Conservation (phyloP, 2,113 vertebrate genomes). For the Austrofundulus limnaeus region DNA sequence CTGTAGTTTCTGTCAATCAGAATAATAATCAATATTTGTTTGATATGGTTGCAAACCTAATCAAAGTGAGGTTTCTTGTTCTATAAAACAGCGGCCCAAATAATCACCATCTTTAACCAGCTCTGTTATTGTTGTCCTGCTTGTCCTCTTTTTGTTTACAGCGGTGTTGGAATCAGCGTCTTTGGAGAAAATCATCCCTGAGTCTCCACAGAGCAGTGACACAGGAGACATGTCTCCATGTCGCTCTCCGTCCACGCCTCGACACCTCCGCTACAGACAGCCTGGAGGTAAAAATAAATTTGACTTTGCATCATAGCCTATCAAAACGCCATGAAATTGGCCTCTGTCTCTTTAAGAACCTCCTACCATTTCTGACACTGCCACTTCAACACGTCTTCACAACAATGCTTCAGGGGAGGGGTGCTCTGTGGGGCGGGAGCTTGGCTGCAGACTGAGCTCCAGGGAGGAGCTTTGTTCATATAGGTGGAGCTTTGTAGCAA, state of each 20-base stretch:
- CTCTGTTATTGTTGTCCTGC: background rate
- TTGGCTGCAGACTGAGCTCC: too few species aligned
- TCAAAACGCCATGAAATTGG: too few species aligned
- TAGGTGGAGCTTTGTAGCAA: too few species aligned
- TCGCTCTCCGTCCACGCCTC: constrained; percentile 91
- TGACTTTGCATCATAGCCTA: too few species aligned
- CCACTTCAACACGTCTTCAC: too few species aligned
- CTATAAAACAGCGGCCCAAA: background rate
- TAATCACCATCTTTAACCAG: background rate
- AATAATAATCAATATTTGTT: too few species aligned
- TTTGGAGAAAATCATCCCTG: constrained; percentile 85
- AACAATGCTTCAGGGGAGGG: too few species aligned
- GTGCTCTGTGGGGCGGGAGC: too few species aligned
- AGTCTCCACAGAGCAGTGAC: constrained; percentile 83
- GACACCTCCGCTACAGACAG: constrained; percentile 91
- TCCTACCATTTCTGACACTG: too few species aligned
- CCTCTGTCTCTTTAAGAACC: too few species aligned
- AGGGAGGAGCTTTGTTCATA: too few species aligned
- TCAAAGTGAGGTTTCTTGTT: background rate
- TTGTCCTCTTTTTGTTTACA: constrained; percentile 59
- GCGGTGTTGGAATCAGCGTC: constrained; percentile 88
- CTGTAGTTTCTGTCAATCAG: too few species aligned
- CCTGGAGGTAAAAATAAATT: constrained; percentile 89
- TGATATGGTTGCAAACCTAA: background rate
- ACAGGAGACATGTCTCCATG: constrained; percentile 87